A percentile compares a stretch with the other conserved stretches of the same genome.
Evolutionary conservation across 2,797 vertebrate genomes (phyloP).

Genomic region (Danio aesculapii): DNA sequence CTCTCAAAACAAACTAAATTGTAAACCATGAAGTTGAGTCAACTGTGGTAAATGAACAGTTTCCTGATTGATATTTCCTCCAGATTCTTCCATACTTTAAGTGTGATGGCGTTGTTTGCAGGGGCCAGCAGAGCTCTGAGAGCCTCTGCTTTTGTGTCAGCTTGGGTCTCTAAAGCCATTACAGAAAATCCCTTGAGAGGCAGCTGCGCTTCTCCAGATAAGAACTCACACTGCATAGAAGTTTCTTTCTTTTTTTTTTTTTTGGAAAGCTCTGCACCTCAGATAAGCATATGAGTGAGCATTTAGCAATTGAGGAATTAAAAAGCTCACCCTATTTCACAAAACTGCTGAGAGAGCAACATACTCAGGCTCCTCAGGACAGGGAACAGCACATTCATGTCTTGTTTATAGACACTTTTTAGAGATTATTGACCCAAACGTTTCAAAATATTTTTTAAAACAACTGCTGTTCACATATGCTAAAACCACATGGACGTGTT

Average conservation of each 20-base stretch:
- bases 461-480: background rate
- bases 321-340: conserved; percentile 12
- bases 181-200: conserved; percentile 35
- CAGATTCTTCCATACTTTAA: background rate
- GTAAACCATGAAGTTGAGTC: background rate
- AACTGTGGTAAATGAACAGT: background rate
- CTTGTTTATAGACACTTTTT: background rate
- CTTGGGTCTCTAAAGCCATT: conserved; percentile 44
- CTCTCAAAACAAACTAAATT: background rate
- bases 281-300: conserved; percentile 28
- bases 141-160: conserved; percentile 61
- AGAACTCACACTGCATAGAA: conserved; percentile 27
- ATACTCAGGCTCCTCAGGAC: background rate
- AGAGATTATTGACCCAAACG: background rate
- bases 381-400: background rate
- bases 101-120: background rate
- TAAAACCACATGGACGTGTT: background rate
- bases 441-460: background rate
- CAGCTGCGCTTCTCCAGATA: conserved; percentile 51
- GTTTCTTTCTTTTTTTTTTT: conserved; percentile 4
- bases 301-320: conserved; percentile 37
- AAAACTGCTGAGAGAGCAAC: conserved; percentile 22
- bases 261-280: conserved; percentile 14
- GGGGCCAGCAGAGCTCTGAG: conserved; percentile 4
- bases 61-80: background rate